Conservation (phyloP, 2,888 invertebrate genomes). For the Orthosia incerta region DNA sequence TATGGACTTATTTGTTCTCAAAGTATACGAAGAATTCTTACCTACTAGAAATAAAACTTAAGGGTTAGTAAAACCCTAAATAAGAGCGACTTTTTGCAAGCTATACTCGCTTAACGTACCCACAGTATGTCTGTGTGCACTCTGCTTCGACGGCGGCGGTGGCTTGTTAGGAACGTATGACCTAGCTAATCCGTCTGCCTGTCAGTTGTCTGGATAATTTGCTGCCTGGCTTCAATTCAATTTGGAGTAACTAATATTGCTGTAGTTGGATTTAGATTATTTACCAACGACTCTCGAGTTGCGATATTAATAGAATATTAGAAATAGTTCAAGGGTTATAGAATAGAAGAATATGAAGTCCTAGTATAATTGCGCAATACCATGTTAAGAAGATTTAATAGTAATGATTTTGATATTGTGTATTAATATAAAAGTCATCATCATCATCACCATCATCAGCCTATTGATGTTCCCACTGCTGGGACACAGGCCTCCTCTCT, state of each 20-base stretch:
- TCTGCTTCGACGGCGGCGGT: constrained; percentile 6
- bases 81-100: constrained; percentile 6
- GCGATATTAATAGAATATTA: constrained; percentile 5
- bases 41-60: no score
- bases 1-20: no score
- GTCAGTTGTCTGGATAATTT: constrained; percentile 59
- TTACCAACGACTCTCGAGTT: background rate
- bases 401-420: background rate
- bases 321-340: background rate
- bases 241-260: constrained; percentile 34
- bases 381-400: background rate
- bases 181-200: constrained; percentile 46
- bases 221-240: constrained; percentile 56
- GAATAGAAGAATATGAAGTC: constrained; percentile 1
- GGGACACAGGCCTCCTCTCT: no score
- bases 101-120: background rate
- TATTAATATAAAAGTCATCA: no score
- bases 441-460: no score
- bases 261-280: constrained; percentile 39
- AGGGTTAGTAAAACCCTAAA: no score
- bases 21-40: no score
- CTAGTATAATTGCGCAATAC: background rate
- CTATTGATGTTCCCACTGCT: no score
- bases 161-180: constrained; percentile 49
- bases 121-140: constrained; percentile 40